Base-by-base conservation (phyloP, 2,888 invertebrate species). In the Eubasilissa splendida region DNA sequence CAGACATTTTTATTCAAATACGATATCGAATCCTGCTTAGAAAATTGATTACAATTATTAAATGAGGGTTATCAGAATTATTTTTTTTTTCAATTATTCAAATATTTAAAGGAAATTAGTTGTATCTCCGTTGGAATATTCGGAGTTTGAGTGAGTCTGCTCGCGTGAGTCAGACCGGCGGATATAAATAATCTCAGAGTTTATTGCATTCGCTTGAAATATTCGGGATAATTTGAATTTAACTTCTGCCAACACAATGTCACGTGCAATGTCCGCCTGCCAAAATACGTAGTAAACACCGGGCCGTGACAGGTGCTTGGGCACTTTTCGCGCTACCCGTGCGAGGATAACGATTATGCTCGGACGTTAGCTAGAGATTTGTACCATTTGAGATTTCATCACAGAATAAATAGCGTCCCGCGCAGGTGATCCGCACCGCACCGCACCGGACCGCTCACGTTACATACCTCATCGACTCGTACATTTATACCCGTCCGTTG, bases 151-250 rank as follows among this genome's bases (percentile, higher is more conserved):
- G 66, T 42, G 8, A n/a, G 66, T 66, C n/a, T 11, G 42, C n/a
- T 42, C 11, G 14, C 9, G 14, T 71, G 71, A 71, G 33, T 71
- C 71, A 71, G 54, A 31, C 14, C 7, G 3, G 22, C 11, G 71
- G 71, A 54, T 71, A 56, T 33, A 71, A 56, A 71, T 71, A 71
- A 70, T 10, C 56, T 33, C 22, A 22, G 22, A 56, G 56, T 71
- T 71, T 71, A 71, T 71, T 54, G 71, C 71, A 71, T 71, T 68
- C 56, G 56, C 9, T 8, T 68, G 14, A 54, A 71, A 31, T 54
- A 68, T 54, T 22, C 52, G 53, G 54, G 14, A 10, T 71, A 71
- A 31, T 71, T 56, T 71, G 56, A 12, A n/a, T 22, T 54, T 33
- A 71, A 22, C 56, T 71, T 54, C 71, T 10, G 71, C 71, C 71